These are phyloP conservation scores for Drosophila ironensis DNA, from an alignment of 1,140 invertebrate genomes.

Conservation along the genomic window DNA sequence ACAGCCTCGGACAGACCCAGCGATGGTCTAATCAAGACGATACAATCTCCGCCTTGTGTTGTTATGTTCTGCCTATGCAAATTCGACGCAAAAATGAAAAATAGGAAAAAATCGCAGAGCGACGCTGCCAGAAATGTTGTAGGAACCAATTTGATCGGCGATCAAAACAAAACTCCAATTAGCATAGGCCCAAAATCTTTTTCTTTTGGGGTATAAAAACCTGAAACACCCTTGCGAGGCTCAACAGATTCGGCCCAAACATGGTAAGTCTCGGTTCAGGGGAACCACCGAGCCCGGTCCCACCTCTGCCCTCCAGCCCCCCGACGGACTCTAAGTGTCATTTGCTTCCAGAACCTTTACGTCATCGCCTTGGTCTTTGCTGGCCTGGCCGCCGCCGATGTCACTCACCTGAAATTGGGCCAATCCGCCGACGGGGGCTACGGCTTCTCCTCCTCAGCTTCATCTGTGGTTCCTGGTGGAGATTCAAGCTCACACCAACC, in stretches of 20 bases:
- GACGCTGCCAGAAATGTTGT: conserved; percentile 8
- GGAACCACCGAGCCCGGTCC: conserved; percentile 23
- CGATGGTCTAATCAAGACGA: conserved; percentile 38
- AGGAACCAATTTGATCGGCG: conserved; percentile 5
- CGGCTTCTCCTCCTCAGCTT: conserved; percentile 8
- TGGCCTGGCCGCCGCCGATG: conserved; percentile 56
- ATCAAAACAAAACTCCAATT: conserved; percentile 63
- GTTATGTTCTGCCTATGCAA: conserved; percentile 40
- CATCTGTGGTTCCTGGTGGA: conserved; percentile 25
- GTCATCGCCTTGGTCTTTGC: conserved; percentile 54
- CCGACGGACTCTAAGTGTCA: not conserved
- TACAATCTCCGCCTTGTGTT: conserved; percentile 24
- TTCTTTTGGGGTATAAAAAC: conserved; percentile 73
- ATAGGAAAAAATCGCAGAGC: conserved; percentile 6
- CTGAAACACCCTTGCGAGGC: conserved; percentile 37
- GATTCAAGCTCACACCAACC: conserved; percentile 38
- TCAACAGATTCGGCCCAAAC: conserved; percentile 63
- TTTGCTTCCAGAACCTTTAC: conserved; percentile 53
- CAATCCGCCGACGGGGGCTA: conserved; percentile 47
- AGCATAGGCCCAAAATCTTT: conserved; percentile 56
- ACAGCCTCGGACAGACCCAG: conserved; percentile 1
- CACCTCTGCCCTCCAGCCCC: not conserved
- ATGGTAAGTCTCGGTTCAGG: conserved; percentile 65
- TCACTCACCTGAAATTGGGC: conserved; percentile 56
- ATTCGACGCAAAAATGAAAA: not conserved